Evolutionary conservation across 2,797 vertebrate species (phyloP), one percentile per base, ranked within the genome.

Genomic region (Siniperca scherzeri): DNA sequence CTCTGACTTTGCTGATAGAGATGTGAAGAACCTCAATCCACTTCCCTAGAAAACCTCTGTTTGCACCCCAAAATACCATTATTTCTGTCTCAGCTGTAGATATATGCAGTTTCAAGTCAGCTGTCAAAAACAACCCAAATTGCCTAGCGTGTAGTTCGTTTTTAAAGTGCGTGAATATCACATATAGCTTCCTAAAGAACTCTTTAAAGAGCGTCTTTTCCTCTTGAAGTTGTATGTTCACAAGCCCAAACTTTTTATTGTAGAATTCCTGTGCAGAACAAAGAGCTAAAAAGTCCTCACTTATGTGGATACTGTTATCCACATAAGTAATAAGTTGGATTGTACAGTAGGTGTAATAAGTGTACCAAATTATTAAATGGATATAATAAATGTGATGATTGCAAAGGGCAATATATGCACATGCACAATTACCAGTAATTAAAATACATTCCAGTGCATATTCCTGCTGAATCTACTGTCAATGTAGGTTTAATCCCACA

Each of bases 1-100:
- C 87, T 81, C 69, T 87, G 88, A 89, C 89, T 93, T 90, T 88
- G 81, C 80, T 79, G 89, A 89, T 89, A 79, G 84, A 88, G 79
- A 90, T 44, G 72, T 82, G 71, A 81, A 81, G 67, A 80, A 77
- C 33, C 52, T 83, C 60, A 65, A 65, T 73, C 22, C 74, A 59
- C 68, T 74, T 83, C 40, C 46, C 42, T 55, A 3, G 30, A 78
- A 84, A 89, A 62, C 59, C 68, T 75, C 56, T 57, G 59, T 76
- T 70, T 74, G 70, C 67, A 17, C n/a, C n/a, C 48, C 30, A 46
- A 62, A 81, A 77, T 61, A 52, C 22, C 57, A 59, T 70, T 55
- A 60, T 78, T 85, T 57, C 67, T 68, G 11, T 74, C 8, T 44
- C 44, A 82, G 68, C 40, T 74, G 68, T 50, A 68, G 33, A 75